Conservation (phyloP, 2,797 vertebrate genomes). For the Aselliscus stoliczkanus region DNA sequence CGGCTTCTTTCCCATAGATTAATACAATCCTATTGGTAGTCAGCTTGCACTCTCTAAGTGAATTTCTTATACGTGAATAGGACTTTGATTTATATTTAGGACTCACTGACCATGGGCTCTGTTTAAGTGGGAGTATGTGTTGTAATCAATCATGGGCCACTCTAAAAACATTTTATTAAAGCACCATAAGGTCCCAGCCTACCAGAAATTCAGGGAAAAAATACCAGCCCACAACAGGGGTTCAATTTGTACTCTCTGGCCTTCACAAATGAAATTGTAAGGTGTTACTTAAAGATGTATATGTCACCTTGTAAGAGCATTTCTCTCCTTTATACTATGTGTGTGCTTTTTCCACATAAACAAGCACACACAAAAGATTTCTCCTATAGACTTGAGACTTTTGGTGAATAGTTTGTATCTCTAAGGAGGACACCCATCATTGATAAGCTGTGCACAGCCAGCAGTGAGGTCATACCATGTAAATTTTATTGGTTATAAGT, state of each 20-base stretch:
- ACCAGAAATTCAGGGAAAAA: not conserved
- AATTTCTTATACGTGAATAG: not conserved
- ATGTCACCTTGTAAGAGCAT: not conserved
- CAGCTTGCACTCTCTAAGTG: not conserved
- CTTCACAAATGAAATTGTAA: not conserved
- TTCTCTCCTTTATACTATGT: not conserved
- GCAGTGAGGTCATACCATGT: not conserved
- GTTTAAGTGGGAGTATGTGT: not conserved
- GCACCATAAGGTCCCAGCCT: not conserved
- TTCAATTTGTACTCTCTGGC: not conserved
- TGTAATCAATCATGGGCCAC: constrained; percentile 6
- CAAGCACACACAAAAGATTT: not conserved
- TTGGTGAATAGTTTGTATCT: not conserved
- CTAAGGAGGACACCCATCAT: not conserved
- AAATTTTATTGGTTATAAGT: not conserved
- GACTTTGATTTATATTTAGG: constrained; percentile 11
- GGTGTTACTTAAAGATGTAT: not conserved
- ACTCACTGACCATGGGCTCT: not conserved
- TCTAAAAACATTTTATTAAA: not conserved
- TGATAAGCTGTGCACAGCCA: not conserved
- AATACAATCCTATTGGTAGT: not conserved
- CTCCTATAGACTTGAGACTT: not conserved
- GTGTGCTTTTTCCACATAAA: not conserved
- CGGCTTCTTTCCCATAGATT: not conserved
- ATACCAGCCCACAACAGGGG: not conserved